These are phyloP conservation scores for Hyles euphorbiae DNA, from an alignment of 1,140 invertebrate species.

Conservation along the genomic window DNA sequence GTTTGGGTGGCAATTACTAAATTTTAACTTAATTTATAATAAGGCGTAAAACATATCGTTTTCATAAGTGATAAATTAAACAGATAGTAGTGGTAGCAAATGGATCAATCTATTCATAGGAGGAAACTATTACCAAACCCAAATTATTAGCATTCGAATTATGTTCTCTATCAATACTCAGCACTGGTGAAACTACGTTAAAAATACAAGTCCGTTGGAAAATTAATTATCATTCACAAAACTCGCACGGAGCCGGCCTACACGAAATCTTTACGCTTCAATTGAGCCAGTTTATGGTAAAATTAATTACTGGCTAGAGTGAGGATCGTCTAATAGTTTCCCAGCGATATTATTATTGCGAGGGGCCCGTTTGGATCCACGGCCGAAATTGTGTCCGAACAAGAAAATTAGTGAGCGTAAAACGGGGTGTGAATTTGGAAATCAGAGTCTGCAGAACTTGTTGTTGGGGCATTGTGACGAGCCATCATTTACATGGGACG, in stretches of 20 bases:
- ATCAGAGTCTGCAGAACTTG: slow-evolving; percentile 60
- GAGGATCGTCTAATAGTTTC: slow-evolving; percentile 72
- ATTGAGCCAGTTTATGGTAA: slow-evolving; percentile 70
- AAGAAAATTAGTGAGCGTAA: slow-evolving; percentile 75
- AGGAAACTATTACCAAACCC: background rate
- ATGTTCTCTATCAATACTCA: background rate
- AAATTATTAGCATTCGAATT: slow-evolving; percentile 1
- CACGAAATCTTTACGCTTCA: slow-evolving; percentile 68
- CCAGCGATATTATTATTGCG: slow-evolving; percentile 69
- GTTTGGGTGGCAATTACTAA: no score
- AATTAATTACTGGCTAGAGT: slow-evolving; percentile 70
- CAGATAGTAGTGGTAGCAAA: no score
- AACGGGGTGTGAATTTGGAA: slow-evolving; percentile 70
- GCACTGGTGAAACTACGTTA: slow-evolving; percentile 2
- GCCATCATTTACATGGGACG: slow-evolving; percentile 60
- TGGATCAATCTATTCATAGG: no score
- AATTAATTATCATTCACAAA: slow-evolving; percentile 62
- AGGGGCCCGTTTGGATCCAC: slow-evolving; percentile 40
- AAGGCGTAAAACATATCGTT: no score
- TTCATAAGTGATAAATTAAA: no score
- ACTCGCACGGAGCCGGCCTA: slow-evolving; percentile 49
- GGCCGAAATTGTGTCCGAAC: slow-evolving; percentile 70
- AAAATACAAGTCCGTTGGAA: slow-evolving; percentile 47
- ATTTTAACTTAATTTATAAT: no score
- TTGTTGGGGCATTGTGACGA: slow-evolving; percentile 52